phyloP scores from a whole-genome alignment of 2,113 vertebrate genomes.

The Capricornis sumatraensis region DNA sequence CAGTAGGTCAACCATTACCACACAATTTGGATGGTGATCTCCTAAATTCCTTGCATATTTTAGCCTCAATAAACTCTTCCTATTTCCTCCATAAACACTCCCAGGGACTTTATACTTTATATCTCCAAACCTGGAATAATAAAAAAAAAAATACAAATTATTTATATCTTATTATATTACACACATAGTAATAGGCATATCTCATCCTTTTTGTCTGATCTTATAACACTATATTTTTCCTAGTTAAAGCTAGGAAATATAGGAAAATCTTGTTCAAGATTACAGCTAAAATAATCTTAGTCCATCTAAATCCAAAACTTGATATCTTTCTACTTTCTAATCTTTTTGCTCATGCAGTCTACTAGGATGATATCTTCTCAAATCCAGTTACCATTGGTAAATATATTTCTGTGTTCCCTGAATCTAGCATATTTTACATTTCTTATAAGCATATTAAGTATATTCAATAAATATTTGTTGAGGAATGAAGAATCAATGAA shows the following conservation, averaged over 20 bases:
- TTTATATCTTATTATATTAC: neutral
- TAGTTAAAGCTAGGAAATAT: conserved; percentile 20
- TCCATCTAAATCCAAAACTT: neutral
- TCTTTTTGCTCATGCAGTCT: neutral
- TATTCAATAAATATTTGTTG: neutral
- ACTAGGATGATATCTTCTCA: neutral
- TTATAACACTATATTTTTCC: conserved; percentile 40
- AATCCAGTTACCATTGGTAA: neutral
- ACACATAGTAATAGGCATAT: neutral
- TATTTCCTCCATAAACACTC: conserved; percentile 13
- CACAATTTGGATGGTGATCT: neutral
- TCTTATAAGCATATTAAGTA: neutral
- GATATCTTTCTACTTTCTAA: conserved; percentile 20
- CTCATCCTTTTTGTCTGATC: conserved; percentile 9
- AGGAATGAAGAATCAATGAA: neutral
- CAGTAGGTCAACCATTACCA: neutral
- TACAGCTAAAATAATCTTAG: conserved; percentile 53
- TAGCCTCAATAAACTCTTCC: neutral
- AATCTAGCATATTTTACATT: neutral
- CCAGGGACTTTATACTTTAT: neutral
- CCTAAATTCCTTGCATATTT: neutral
- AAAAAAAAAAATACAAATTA: conserved; percentile 5
- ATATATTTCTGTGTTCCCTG: neutral
- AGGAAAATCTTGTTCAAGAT: conserved; percentile 28
- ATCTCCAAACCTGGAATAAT: conserved; percentile 9